Percentiles rank a stretch among this genome's conserved stretches.
Conservation (phyloP, 2,797 vertebrate genomes). For the Chaunax sp. region DNA sequence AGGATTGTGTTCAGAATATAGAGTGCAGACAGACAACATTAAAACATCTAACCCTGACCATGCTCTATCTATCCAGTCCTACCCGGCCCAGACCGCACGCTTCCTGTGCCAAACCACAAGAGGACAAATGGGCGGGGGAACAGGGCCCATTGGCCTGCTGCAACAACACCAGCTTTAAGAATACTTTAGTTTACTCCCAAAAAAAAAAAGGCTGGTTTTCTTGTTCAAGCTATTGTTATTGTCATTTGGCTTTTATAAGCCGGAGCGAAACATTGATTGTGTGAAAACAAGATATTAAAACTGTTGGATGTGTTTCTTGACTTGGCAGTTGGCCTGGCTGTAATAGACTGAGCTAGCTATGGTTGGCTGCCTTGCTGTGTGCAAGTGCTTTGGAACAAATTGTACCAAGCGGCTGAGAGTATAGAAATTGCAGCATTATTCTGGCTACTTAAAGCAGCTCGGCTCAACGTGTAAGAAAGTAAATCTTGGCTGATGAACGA, state of each 20-base stretch:
- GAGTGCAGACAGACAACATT: slow-evolving; percentile 60
- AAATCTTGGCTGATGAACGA: slow-evolving; percentile 66
- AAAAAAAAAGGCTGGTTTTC: slow-evolving; percentile 54
- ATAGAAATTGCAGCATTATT: slow-evolving; percentile 72
- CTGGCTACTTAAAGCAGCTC: slow-evolving; percentile 65
- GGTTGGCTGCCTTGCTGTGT: slow-evolving; percentile 71
- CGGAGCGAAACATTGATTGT: slow-evolving; percentile 72
- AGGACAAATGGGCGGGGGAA: slow-evolving; percentile 64
- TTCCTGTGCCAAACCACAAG: slow-evolving; percentile 72
- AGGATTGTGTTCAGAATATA: slow-evolving; percentile 37
- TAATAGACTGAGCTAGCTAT: slow-evolving; percentile 72
- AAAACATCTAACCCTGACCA: slow-evolving; percentile 61
- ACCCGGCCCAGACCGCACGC: slow-evolving; percentile 63
- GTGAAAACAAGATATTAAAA: slow-evolving; percentile 83
- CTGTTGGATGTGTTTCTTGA: slow-evolving; percentile 72
- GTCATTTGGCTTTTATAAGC: slow-evolving; percentile 77
- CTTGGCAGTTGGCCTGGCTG: slow-evolving; percentile 69
- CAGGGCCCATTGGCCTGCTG: slow-evolving; percentile 46
- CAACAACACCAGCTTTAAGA: slow-evolving; percentile 62
- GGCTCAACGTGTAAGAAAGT: slow-evolving; percentile 61
- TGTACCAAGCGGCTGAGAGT: slow-evolving; percentile 65
- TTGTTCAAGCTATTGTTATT: slow-evolving; percentile 73
- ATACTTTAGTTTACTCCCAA: slow-evolving; percentile 59
- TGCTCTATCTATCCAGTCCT: slow-evolving; percentile 56
- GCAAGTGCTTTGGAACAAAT: slow-evolving; percentile 77